Conservation (phyloP, 2,113 vertebrate species). For the Cyprinodon brontotheroides region DNA sequence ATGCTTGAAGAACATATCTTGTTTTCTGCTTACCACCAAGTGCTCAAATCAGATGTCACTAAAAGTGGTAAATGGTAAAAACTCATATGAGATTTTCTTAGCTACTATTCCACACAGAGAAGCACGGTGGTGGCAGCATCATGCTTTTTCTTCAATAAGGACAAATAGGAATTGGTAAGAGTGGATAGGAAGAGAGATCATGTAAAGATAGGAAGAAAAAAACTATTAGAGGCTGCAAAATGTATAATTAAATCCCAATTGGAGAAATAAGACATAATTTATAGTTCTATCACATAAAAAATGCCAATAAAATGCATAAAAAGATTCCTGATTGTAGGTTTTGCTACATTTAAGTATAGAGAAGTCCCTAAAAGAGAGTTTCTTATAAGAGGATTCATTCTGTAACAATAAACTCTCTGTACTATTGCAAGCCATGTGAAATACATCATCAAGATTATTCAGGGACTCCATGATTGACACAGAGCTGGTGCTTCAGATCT, state of each 20-base stretch:
- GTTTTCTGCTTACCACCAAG: too few species aligned
- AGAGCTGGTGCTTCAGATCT: constrained; percentile 11
- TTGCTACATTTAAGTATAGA: background rate
- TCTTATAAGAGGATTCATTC: background rate
- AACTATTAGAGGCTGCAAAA: too few species aligned
- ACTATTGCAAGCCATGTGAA: background rate
- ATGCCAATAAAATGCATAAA: background rate
- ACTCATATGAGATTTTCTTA: background rate
- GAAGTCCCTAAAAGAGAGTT: background rate
- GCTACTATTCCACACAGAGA: background rate
- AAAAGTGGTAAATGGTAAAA: background rate
- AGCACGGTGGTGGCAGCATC: background rate
- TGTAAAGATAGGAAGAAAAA: background rate
- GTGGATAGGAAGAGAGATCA: background rate
- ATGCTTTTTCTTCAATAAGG: background rate
- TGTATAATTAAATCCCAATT: background rate
- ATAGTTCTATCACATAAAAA: background rate
- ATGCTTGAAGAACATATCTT: too few species aligned
- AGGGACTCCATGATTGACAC: background rate
- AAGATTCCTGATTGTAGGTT: background rate
- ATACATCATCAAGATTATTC: background rate
- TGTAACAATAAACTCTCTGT: background rate
- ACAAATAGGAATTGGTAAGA: background rate
- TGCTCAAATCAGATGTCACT: background rate
- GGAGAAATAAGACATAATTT: background rate